Percentiles rank a stretch among this genome's conserved stretches.
Evolutionary conservation across 2,797 vertebrate genomes (phyloP).

Genomic region (Dermochelys coriacea): DNA sequence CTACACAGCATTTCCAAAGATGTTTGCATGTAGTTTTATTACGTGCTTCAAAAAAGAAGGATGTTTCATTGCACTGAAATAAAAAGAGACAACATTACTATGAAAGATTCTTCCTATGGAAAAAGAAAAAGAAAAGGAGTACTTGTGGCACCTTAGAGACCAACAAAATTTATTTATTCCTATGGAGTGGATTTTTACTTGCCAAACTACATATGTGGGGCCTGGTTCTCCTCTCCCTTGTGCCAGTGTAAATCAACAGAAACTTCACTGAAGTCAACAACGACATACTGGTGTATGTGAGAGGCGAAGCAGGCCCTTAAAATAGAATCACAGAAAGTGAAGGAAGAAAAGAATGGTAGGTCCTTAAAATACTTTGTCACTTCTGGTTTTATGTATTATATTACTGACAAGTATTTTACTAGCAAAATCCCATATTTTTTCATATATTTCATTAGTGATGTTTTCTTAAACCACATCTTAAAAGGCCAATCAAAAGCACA

Average conservation of each 20-base stretch:
- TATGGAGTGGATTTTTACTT: background rate
- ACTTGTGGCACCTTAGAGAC: too few relatives aligned
- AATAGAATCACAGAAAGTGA: background rate
- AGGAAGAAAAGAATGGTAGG: background rate
- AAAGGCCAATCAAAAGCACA: background rate
- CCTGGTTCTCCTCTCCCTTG: background rate
- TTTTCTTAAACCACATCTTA: background rate
- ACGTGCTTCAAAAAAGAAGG: constrained; percentile 89
- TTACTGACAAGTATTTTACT: background rate
- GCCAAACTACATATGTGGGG: background rate
- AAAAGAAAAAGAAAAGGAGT: too few relatives aligned
- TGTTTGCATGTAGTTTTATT: constrained; percentile 88
- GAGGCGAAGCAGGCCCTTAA: background rate
- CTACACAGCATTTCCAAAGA: constrained; percentile 92
- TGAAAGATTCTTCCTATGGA: background rate
- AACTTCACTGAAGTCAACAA: background rate
- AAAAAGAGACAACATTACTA: background rate
- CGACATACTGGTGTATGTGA: background rate
- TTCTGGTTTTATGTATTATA: background rate
- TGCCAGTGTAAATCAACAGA: background rate
- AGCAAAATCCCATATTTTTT: background rate
- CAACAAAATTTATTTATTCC: too few relatives aligned
- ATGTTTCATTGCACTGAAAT: constrained; percentile 90
- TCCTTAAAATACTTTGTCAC: background rate
- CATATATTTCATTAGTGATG: background rate